Conservation (phyloP, 1,140 invertebrate genomes). For the Cydia fagiglandana region DNA sequence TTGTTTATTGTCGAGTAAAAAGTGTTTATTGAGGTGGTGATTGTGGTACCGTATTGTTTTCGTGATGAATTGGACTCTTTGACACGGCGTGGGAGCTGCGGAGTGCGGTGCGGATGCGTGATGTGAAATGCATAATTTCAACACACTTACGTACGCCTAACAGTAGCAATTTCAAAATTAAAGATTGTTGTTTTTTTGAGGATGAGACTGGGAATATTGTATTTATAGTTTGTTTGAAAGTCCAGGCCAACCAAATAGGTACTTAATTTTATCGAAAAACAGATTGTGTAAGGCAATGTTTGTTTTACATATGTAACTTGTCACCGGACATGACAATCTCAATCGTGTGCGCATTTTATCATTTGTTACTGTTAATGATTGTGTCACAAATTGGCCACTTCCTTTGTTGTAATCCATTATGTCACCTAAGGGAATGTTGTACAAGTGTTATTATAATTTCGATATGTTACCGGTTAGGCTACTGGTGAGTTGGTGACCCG, state of each 20-base stretch:
- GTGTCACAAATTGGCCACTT: neutral
- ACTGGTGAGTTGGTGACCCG: neutral
- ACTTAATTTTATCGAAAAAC: too few species aligned
- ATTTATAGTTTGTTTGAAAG: too few species aligned
- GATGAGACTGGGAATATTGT: too few species aligned
- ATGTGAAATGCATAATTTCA: neutral
- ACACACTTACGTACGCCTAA: neutral
- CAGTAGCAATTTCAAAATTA: too few species aligned
- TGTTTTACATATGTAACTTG: neutral
- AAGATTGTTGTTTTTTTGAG: too few species aligned
- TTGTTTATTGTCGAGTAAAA: conserved; percentile 11
- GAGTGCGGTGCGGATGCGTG: neutral
- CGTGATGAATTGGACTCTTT: neutral
- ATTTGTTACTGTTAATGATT: neutral
- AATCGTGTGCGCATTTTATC: neutral
- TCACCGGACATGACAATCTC: neutral
- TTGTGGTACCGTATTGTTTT: conserved; percentile 12
- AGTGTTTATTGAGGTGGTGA: conserved; percentile 1
- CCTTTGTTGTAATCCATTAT: conserved; percentile 10
- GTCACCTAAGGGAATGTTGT: neutral
- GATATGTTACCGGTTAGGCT: neutral
- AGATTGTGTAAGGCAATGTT: neutral
- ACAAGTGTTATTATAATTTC: neutral
- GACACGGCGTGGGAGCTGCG: conserved; percentile 1
- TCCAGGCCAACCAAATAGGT: too few species aligned